A percentile compares a stretch with the other conserved stretches of the same genome.
These are phyloP conservation scores for Macaria notata DNA, from an alignment of 2,888 invertebrate genomes.

Conservation along the genomic window DNA sequence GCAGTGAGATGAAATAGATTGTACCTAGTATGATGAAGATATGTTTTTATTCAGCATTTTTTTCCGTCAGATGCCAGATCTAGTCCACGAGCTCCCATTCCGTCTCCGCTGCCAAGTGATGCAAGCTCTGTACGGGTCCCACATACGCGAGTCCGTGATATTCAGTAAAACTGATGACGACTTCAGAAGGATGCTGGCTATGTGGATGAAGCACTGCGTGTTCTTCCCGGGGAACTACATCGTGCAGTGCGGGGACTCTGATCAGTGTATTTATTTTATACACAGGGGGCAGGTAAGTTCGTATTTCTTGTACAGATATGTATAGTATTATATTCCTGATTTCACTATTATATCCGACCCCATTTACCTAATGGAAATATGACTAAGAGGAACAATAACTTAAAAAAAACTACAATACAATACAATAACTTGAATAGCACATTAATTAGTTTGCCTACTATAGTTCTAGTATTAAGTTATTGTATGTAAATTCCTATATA, in stretches of 20 bases:
- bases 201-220: slow-evolving; percentile 75
- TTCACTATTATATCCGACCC: too few species aligned
- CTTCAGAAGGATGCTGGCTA: slow-evolving; percentile 73
- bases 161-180: slow-evolving; percentile 74
- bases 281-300: slow-evolving; percentile 70
- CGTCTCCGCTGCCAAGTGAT: slow-evolving; percentile 73
- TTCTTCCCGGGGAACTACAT: slow-evolving; percentile 82
- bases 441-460: too few species aligned
- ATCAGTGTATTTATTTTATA: slow-evolving; percentile 81
- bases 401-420: too few species aligned
- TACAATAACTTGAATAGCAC: too few species aligned
- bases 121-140: slow-evolving; percentile 75
- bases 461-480: too few species aligned
- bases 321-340: too few species aligned
- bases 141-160: slow-evolving; percentile 73
- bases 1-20: too few species aligned
- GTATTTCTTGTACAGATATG: neutral
- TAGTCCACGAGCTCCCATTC: slow-evolving; percentile 66
- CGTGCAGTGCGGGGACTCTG: slow-evolving; percentile 78
- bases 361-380: too few species aligned
- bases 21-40: too few species aligned
- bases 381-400: too few species aligned
- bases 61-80: slow-evolving; percentile 58
- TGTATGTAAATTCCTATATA: too few species aligned
- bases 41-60: too few species aligned